A percentile compares a stretch with the other conserved stretches of the same genome.
Conservation (phyloP, 2,888 invertebrate species). For the Troilus luridus region DNA sequence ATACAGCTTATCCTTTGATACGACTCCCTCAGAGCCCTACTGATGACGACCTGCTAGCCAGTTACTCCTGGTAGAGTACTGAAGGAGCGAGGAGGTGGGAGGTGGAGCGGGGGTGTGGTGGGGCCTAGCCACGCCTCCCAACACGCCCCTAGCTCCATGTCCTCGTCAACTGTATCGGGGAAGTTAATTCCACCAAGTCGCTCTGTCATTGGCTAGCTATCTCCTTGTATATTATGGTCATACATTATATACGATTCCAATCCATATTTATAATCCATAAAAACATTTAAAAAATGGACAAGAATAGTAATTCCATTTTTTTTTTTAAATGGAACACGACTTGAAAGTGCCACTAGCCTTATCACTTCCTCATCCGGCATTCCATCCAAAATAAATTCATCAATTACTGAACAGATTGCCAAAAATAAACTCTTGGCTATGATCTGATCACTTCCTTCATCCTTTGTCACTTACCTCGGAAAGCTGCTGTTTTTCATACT, state of each 20-base stretch:
- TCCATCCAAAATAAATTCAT: too few relatives aligned
- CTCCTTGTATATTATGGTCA: neutral
- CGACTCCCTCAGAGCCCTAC: neutral
- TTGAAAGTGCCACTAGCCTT: too few relatives aligned
- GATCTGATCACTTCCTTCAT: too few relatives aligned
- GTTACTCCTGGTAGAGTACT: neutral
- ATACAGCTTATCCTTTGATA: neutral
- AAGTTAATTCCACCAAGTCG: neutral
- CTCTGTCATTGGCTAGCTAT: neutral
- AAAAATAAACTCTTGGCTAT: too few relatives aligned
- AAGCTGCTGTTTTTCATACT: too few relatives aligned
- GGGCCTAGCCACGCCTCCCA: neutral
- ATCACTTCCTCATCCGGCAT: too few relatives aligned
- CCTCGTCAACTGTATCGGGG: neutral
- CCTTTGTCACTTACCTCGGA: too few relatives aligned
- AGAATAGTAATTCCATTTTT: too few relatives aligned
- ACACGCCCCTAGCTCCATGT: slow-evolving; percentile 19
- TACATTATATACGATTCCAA: neutral
- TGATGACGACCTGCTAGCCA: neutral
- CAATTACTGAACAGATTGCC: too few relatives aligned
- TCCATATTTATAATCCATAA: too few relatives aligned
- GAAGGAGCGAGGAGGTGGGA: neutral
- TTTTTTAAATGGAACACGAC: too few relatives aligned
- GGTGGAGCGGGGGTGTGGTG: neutral
- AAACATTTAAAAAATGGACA: too few relatives aligned